Evolutionary conservation across 1,140 invertebrate species (phyloP).

Genomic region (Daktulosphaira vitifoliae): DNA sequence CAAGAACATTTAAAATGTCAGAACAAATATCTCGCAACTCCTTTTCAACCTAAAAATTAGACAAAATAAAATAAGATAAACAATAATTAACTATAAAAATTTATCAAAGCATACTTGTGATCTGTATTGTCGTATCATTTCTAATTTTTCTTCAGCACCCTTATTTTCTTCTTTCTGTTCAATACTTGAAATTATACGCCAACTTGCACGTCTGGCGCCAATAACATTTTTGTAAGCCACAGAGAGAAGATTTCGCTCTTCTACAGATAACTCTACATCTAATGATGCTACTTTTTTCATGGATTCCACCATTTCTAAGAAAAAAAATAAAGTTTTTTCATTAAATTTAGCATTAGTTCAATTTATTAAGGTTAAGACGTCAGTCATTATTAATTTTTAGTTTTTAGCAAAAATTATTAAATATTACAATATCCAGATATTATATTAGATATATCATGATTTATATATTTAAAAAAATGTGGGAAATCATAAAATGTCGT

Average conservation of each 20-base stretch:
- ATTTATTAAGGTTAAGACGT: too few species aligned
- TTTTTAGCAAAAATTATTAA: too few species aligned
- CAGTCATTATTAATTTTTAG: too few species aligned
- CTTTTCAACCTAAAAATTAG: conserved; percentile 64
- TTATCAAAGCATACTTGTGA: conserved; percentile 53
- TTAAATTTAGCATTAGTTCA: too few species aligned
- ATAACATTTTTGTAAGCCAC: conserved; percentile 99
- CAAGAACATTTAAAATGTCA: conserved; percentile 86
- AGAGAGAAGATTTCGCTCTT: conserved; percentile 91
- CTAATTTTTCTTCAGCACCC: conserved; percentile 77
- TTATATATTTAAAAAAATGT: too few species aligned
- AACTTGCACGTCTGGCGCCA: conserved; percentile 88
- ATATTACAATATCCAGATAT: too few species aligned
- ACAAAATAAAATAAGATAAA: not conserved
- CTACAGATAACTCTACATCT: conserved; percentile 83
- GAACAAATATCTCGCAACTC: conserved; percentile 93
- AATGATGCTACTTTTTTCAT: conserved; percentile 62
- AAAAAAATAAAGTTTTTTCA: conserved; percentile 22
- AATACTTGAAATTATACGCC: conserved; percentile 94
- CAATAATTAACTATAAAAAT: not conserved
- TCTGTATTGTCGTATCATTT: conserved; percentile 88
- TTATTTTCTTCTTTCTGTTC: conserved; percentile 81
- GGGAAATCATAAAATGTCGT: too few species aligned
- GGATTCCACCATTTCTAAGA: conserved; percentile 60
- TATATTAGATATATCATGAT: too few species aligned